phyloP scores from a whole-genome alignment of 2,113 vertebrate species.

The Proteles cristata region DNA sequence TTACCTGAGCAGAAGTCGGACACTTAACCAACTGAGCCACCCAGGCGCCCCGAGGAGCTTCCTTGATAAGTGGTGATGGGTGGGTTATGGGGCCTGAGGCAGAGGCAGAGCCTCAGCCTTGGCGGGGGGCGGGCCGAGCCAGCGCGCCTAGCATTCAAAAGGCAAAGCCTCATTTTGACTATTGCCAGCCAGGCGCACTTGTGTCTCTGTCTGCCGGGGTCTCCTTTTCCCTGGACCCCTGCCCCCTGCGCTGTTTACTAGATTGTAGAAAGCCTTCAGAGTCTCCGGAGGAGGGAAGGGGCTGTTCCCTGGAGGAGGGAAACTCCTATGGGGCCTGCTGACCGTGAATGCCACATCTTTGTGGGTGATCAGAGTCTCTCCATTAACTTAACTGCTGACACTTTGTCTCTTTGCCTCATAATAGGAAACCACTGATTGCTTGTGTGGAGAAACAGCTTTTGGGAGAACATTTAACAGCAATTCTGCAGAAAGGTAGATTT shows the following conservation, averaged over 20 bases:
- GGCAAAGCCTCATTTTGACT: background rate
- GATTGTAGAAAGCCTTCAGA: background rate
- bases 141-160: background rate
- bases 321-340: background rate
- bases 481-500: slow-evolving; percentile 90
- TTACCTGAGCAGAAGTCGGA: too few relatives aligned
- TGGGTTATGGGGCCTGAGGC: background rate
- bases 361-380: background rate
- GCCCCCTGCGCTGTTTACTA: background rate
- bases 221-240: background rate
- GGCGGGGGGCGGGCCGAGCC: background rate
- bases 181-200: background rate
- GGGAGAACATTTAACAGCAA: slow-evolving; percentile 89
- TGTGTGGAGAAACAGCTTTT: slow-evolving; percentile 91
- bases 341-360: rapidly evolving
- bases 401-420: slow-evolving; percentile 21
- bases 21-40: too few relatives aligned
- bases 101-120: background rate
- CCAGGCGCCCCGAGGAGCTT: too few relatives aligned
- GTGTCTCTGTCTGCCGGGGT: background rate
- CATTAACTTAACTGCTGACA: background rate
- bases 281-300: background rate
- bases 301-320: background rate
- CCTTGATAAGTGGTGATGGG: background rate
- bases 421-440: slow-evolving; percentile 89